Conservation (phyloP, 2,797 vertebrate genomes). For the Anniella stebbinsi region DNA sequence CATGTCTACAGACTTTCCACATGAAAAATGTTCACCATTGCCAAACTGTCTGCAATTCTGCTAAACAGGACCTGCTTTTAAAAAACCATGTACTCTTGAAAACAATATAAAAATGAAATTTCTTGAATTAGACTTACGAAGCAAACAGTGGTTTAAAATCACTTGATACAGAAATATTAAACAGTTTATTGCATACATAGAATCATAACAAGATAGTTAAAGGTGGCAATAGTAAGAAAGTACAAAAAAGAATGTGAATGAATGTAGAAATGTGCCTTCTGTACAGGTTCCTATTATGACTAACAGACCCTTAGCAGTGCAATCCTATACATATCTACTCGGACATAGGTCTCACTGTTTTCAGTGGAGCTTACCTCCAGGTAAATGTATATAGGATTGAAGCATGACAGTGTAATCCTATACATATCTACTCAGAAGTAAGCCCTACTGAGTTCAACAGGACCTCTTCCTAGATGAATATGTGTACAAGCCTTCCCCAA, state of each 20-base stretch:
- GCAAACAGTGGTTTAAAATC: constrained; percentile 29
- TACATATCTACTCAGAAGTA: neutral
- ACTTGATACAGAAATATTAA: constrained; percentile 63
- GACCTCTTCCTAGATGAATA: too few relatives aligned
- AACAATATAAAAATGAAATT: constrained; percentile 46
- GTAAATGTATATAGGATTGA: too few relatives aligned
- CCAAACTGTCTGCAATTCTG: constrained; percentile 10
- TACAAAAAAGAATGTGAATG: constrained; percentile 48
- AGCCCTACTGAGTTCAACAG: neutral
- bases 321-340: neutral
- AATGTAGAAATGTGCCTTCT: constrained; percentile 25
- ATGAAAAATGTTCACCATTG: constrained; percentile 29
- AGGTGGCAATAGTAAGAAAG: constrained; percentile 55
- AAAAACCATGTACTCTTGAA: constrained; percentile 20
- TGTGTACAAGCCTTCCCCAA: too few relatives aligned
- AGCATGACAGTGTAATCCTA: neutral
- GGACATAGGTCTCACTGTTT: neutral
- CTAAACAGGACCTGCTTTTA: constrained; percentile 15
- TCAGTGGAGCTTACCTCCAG: neutral
- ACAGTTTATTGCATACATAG: constrained; percentile 45
- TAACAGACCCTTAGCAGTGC: neutral
- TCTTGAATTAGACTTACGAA: constrained; percentile 37
- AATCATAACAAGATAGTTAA: constrained; percentile 49
- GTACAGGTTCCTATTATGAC: constrained; percentile 33
- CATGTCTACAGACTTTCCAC: constrained; percentile 24